Evolutionary conservation across 2,113 vertebrate species (phyloP).

Genomic region (Corythornis cristatus): DNA sequence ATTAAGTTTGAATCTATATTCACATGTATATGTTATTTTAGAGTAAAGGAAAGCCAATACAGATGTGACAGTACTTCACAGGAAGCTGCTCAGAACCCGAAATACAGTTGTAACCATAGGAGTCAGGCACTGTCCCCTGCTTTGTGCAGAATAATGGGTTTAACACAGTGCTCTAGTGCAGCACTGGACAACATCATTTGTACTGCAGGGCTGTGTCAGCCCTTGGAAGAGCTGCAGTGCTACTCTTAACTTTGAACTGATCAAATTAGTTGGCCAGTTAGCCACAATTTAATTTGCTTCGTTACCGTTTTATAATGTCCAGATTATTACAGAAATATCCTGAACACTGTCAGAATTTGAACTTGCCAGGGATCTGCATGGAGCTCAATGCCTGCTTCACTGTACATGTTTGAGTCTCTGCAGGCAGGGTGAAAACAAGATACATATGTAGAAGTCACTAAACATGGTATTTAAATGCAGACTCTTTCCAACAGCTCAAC

Average conservation of each 20-base stretch:
- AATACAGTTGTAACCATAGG: neutral
- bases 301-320: neutral
- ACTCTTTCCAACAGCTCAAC: neutral
- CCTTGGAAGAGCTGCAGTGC: neutral
- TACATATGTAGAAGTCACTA: neutral
- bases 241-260: neutral
- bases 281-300: neutral
- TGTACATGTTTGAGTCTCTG: neutral
- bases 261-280: neutral
- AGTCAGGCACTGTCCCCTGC: neutral
- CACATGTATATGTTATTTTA: neutral
- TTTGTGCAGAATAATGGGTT: neutral
- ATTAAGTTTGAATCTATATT: neutral
- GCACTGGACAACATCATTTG: neutral
- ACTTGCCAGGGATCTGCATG: neutral
- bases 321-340: neutral
- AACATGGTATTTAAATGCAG: neutral
- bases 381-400: neutral
- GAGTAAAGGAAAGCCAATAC: neutral
- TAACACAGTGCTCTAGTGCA: fast-evolving
- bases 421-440: neutral
- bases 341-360: neutral
- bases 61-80: neutral
- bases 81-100: neutral
- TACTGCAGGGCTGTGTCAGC: fast-evolving